phyloP scores from a whole-genome alignment of 2,888 invertebrate species.

The Agrochola lychnidis region DNA sequence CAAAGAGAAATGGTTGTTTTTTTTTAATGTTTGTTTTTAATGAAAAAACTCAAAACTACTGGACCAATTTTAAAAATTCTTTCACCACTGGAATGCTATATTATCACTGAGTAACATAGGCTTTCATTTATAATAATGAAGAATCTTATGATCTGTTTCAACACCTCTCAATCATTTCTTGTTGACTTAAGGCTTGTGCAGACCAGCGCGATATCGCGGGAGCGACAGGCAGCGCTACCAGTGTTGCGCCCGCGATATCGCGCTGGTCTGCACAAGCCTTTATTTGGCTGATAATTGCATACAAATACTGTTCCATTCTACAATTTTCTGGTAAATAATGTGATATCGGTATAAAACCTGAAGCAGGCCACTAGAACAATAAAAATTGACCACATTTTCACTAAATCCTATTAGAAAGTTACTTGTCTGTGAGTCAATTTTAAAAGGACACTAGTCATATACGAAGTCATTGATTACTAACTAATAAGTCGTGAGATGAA shows the following conservation, averaged over 20 bases:
- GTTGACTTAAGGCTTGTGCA: too few species aligned
- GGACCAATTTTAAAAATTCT: too few species aligned
- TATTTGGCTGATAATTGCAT: neutral
- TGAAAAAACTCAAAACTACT: too few species aligned
- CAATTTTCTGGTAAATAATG: neutral
- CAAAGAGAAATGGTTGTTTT: too few species aligned
- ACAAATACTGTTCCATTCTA: neutral
- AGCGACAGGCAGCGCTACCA: too few species aligned
- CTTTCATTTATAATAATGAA: neutral
- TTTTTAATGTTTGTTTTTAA: too few species aligned
- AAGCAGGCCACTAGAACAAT: neutral
- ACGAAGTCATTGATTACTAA: conserved; percentile 15
- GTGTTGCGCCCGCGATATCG: too few species aligned
- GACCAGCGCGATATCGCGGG: too few species aligned
- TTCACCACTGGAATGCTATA: too few species aligned
- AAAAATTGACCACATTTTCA: neutral
- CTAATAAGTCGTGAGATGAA: neutral
- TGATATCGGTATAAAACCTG: neutral
- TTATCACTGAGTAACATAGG: too few species aligned
- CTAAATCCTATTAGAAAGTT: conserved; percentile 3
- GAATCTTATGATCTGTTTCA: neutral
- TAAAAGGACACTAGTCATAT: conserved; percentile 20
- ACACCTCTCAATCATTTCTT: too few species aligned
- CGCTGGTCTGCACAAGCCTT: too few species aligned
- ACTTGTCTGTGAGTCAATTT: neutral